phyloP scores from a whole-genome alignment of 2,797 vertebrate species.

The Taeniopygia guttata region DNA sequence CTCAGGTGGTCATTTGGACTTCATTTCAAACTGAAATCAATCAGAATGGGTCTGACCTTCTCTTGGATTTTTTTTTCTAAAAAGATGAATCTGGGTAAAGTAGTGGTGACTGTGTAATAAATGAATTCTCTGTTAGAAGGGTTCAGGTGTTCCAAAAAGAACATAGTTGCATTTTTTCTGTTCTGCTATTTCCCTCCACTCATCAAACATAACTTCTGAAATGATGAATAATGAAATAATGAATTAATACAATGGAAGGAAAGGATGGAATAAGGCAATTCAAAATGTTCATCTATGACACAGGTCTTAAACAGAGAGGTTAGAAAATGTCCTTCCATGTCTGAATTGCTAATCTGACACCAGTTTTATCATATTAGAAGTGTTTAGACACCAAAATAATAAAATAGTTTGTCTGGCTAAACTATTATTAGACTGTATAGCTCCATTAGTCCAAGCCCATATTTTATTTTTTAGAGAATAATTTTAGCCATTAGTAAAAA shows the following conservation, averaged over 20 bases:
- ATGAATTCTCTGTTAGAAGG: not conserved
- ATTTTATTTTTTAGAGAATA: constrained; percentile 30
- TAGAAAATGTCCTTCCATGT: not conserved
- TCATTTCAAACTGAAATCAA: not conserved
- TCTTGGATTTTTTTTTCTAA: not conserved
- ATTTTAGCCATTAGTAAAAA: constrained; percentile 38
- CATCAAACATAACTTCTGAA: not conserved
- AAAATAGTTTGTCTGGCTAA: not conserved
- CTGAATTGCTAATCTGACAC: not conserved
- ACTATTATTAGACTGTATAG: not conserved
- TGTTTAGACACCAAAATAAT: not conserved
- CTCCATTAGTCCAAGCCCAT: not conserved
- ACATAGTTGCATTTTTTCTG: not conserved
- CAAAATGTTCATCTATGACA: not conserved
- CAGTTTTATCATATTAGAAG: not conserved
- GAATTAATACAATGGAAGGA: not conserved
- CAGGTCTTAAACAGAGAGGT: not conserved
- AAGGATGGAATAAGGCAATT: not conserved
- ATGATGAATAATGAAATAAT: not conserved
- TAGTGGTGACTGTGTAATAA: not conserved
- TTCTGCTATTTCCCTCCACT: not conserved
- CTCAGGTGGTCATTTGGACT: not conserved
- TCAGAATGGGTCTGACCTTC: not conserved
- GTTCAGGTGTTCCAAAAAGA: not conserved
- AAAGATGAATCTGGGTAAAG: not conserved